Base-by-base conservation (phyloP, 23 tunicate species). In the Phallusia fumigata region DNA sequence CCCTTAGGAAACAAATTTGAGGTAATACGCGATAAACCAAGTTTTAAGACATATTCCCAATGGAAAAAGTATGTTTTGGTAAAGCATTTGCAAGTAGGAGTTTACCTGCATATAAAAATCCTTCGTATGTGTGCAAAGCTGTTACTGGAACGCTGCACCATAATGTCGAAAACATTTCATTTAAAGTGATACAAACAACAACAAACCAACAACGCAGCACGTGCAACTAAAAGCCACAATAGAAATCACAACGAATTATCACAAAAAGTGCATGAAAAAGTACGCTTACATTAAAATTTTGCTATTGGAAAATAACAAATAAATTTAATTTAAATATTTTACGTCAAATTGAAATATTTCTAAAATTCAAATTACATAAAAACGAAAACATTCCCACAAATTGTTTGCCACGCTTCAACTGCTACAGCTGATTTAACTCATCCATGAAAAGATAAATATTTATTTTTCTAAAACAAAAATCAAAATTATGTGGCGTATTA, bases 1-100 rank as follows among this genome's bases (percentile, higher is more conserved):
- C 16, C 52, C 86, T 83, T 8, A 18, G 13, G 28, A 58, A 58
- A 58, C 11, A 58, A 74, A 74, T 8, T 33, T 74, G 31, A 72
- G n/a, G n/a, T n/a, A n/a, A n/a, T n/a, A n/a, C n/a, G n/a, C n/a
- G n/a, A n/a, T n/a, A n/a, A n/a, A n/a, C n/a, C n/a, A n/a, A n/a
- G n/a, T n/a, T n/a, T n/a, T n/a, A n/a, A n/a, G n/a, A n/a, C n/a
- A n/a, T n/a, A n/a, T n/a, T n/a, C n/a, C n/a, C n/a, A n/a, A n/a
- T n/a, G n/a, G n/a, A n/a, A n/a, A n/a, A n/a, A n/a, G n/a, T n/a
- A n/a, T n/a, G 13, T 72, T 72, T 72, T 12, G 32, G 15, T 15
- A 18, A 28, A 26, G 31, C 15, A 51, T 51, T 51, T 58, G 26
- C 11, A 58, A 24, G 26, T 5, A 21, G 26, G 1, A 74, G 16